Evolutionary conservation across 2,888 invertebrate genomes (phyloP).

Genomic region (Mythimna ferrago): DNA sequence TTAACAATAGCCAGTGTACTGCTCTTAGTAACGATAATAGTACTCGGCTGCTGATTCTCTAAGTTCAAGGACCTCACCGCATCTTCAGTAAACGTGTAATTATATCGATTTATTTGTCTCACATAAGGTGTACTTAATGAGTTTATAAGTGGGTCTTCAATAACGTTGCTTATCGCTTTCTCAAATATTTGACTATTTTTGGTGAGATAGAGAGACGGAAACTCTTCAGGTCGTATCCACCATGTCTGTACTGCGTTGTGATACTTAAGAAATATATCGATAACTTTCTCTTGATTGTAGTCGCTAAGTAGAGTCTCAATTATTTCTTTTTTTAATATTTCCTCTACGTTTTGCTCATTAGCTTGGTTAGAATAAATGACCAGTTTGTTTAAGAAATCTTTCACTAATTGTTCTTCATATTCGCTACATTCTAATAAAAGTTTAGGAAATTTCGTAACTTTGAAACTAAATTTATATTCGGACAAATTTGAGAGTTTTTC

Average conservation of each 20-base stretch:
- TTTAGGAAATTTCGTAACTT: not conserved
- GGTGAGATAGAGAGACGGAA: not conserved
- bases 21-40: not conserved
- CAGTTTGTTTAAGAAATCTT: slow-evolving; percentile 5
- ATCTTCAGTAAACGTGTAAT: not conserved
- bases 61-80: not conserved
- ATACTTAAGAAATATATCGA: slow-evolving; percentile 1
- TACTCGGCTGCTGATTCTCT: not conserved
- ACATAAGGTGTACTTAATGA: not conserved
- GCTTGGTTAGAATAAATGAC: not conserved
- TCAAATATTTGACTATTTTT: not conserved
- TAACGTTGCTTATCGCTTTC: not conserved
- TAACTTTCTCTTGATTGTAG: not conserved
- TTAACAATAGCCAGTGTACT: not conserved
- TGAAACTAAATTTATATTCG: not conserved
- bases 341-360: not conserved
- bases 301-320: not conserved
- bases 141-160: not conserved
- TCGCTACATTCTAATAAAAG: slow-evolving; percentile 1
- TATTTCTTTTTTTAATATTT: not conserved
- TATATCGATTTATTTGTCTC: not conserved
- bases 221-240: not conserved
- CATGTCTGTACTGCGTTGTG: slow-evolving; percentile 4
- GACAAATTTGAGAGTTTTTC: not conserved
- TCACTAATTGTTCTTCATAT: slow-evolving; percentile 5